These are phyloP conservation scores for Polyommatus iphigenia DNA, from an alignment of 2,888 invertebrate species.

Conservation along the genomic window DNA sequence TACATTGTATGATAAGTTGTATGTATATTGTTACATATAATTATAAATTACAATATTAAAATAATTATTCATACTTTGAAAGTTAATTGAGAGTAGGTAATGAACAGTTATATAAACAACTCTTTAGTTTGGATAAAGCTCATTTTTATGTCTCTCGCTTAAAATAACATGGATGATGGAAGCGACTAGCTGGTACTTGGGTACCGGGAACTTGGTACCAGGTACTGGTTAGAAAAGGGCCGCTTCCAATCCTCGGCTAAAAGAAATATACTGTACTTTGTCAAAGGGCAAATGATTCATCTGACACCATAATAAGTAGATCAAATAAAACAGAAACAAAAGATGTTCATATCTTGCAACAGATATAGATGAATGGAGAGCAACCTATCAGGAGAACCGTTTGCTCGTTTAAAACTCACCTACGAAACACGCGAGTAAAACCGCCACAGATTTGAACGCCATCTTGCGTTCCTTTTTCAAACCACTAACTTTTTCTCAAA, in stretches of 20 bases:
- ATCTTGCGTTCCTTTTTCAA: slow-evolving; percentile 59
- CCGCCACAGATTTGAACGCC: slow-evolving; percentile 65
- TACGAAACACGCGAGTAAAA: slow-evolving; percentile 64
- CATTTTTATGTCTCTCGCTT: not conserved
- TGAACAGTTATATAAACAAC: not conserved
- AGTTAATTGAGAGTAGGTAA: not conserved
- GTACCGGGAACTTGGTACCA: too few species aligned
- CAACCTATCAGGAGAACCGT: not conserved
- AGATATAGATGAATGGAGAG: not conserved
- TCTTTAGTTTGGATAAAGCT: not conserved
- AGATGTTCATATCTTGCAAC: not conserved
- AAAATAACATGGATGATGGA: not conserved
- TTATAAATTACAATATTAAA: not conserved
- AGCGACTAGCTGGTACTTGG: not conserved
- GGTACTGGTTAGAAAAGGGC: too few species aligned
- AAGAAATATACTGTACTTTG: not conserved
- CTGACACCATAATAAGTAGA: not conserved
- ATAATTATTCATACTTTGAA: not conserved
- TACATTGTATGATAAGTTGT: not conserved
- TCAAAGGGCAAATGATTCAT: not conserved
- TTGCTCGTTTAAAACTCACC: slow-evolving; percentile 53
- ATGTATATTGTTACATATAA: not conserved
- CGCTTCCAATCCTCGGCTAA: too few species aligned
- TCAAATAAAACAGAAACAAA: not conserved
- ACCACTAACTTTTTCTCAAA: slow-evolving; percentile 56